phyloP scores from a whole-genome alignment of 1,140 invertebrate genomes.

The Drosophila mauritiana region DNA sequence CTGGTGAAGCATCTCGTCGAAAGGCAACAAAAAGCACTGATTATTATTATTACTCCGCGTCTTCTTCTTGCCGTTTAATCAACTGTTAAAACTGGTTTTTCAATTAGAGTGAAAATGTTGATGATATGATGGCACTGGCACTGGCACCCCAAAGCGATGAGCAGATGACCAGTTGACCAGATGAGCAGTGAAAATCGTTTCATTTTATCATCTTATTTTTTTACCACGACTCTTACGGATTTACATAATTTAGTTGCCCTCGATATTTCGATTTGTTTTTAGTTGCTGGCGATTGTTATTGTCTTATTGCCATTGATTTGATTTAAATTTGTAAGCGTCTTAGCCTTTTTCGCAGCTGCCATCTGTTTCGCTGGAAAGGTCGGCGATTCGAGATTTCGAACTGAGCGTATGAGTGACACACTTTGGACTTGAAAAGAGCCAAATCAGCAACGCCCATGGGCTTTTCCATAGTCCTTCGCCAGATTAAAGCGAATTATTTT shows the following conservation, averaged over 20 bases:
- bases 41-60: conserved; percentile 65
- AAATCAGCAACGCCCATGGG: conserved; percentile 31
- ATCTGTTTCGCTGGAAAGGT: conserved; percentile 37
- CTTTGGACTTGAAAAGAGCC: conserved; percentile 38
- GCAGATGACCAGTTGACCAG: conserved; percentile 35
- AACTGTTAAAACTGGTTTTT: conserved; percentile 82
- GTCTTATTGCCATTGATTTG: conserved; percentile 47
- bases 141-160: conserved; percentile 56
- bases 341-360: conserved; percentile 48
- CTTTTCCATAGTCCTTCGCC: conserved; percentile 49
- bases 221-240: conserved; percentile 51
- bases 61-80: conserved; percentile 68
- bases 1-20: conserved; percentile 24
- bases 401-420: conserved; percentile 36
- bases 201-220: conserved; percentile 53
- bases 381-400: conserved; percentile 35
- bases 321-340: conserved; percentile 56
- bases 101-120: conserved; percentile 83
- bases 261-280: conserved; percentile 44
- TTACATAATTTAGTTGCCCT: conserved; percentile 82
- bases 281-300: conserved; percentile 33
- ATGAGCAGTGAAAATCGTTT: conserved; percentile 73
- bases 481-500: conserved; percentile 55
- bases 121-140: conserved; percentile 63
- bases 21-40: conserved; percentile 34